Base-by-base conservation (phyloP, 2,113 vertebrate species). In the Rhabdomys dilectus region DNA sequence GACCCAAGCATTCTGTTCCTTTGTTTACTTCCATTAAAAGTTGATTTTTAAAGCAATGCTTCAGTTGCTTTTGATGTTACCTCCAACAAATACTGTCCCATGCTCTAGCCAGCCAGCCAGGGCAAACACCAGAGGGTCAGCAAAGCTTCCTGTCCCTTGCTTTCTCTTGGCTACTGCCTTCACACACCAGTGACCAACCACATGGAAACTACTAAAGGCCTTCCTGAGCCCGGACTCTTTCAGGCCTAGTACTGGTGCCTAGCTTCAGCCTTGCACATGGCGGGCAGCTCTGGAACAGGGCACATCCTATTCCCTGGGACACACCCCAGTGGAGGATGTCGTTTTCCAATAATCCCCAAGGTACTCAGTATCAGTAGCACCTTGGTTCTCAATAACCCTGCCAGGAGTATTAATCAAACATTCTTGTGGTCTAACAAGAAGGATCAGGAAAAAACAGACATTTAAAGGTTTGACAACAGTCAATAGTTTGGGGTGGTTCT, bases 331-430 rank as follows among this genome's bases (percentile, higher is more conserved):
- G 21, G 3, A 68, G 1, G 21, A 0, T 21, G 4, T 10, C 42
- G 91, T 86, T 87, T 78, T 62, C 82, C 77, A 60, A 26, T 36
- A 75, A 72, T 48, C 89, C 56, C 66, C 31, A 56, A 93, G 70
- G 70, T 88, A 62, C 73, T 39, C 36, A 26, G 56, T 22, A 19
- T 39, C 36, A 26, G 56, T 22, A 19, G 68, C 66, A 34, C 66
- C 26, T 68, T 68, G 66, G 42, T 34, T 73, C n/a, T 22, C 58
- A 62, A 5, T 9, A 58, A 36, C 42, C 19, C 39, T 75, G 2
- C 70, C 51, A 26, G 1, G 48, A 72, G 26, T 36, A n/a, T 31
- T 1, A 11, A 76, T 36, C 62, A 53, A 91, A 42, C 1, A 7
- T 6, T 66, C 58, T 53, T 26, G 15, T 73, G n/a, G n/a, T 16